Percentiles rank a stretch among this genome's conserved stretches.
Conservation (phyloP, 2,888 invertebrate genomes). For the Vandiemenella viatica region DNA sequence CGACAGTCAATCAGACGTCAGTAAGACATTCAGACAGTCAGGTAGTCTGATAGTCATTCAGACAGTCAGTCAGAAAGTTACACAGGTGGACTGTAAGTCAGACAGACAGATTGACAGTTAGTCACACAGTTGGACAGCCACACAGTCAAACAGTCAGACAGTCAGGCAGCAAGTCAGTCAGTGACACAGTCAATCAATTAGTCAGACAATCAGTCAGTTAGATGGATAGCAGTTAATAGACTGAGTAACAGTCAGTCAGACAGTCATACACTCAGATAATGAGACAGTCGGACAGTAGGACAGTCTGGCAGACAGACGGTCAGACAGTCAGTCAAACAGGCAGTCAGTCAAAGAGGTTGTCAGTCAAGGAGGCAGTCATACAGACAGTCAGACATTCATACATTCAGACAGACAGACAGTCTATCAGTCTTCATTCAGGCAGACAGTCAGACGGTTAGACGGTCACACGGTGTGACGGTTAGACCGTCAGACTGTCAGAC, state of each 20-base stretch:
- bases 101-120: background rate
- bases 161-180: background rate
- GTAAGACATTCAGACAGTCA: background rate
- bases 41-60: background rate
- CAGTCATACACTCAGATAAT: background rate
- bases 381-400: background rate
- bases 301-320: background rate
- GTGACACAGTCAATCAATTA: no score
- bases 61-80: background rate
- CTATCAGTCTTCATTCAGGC: background rate
- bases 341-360: background rate
- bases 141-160: background rate
- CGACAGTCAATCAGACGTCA: background rate
- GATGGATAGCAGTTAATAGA: no score
- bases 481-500: no score
- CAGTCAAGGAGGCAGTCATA: background rate
- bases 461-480: no score
- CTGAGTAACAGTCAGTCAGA: background rate
- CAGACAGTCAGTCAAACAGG: background rate
- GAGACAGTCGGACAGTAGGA: background rate
- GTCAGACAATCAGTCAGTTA: background rate
- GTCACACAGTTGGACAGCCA: background rate
- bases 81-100: background rate
- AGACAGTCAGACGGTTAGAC: background rate
- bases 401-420: background rate